Evolutionary conservation across 2,888 invertebrate species (phyloP), one percentile per base, ranked within the genome.

Genomic region (Deilephila porcellus): DNA sequence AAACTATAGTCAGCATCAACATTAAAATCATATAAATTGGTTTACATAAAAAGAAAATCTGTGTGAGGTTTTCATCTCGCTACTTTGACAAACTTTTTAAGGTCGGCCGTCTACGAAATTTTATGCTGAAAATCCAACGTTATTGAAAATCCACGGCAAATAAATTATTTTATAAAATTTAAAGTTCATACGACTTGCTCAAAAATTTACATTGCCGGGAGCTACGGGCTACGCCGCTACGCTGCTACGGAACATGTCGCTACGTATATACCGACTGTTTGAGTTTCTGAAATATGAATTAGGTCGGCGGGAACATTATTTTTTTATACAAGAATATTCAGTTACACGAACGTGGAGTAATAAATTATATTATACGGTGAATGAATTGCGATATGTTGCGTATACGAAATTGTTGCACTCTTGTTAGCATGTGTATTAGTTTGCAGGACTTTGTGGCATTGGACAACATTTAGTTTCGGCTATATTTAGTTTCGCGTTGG

Each of bases 211-310:
- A 67, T 29, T 25, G 8, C 25, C 45, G 1, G 14, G 6, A 34
- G 34, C 59, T n/a, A 64, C n/a, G 64, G 5, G 62, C 62, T 62
- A 32, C 62, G 29, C 4, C n/a, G 37, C 64, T 64, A 64, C 37
- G 45, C 64, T 11, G 64, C 64, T 56, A 71, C 56, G 56, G 19
- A 25, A 45, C 25, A 52, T 56, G 70, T 7, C 25, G 52, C 70
- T 53, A 53, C 52, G 45, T 19, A 7, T 29, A n/a, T 70, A n/a
- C n/a, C n/a, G 4, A 56, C 29, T 14, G 25, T 52, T 70, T 70
- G 52, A 56, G 56, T 25, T 70, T 70, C 19, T 70, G 56, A 53
- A 70, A 70, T 56, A 56, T 70, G 8, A 56, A 70, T 45, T 67
- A 67, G 20, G 45, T 45, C 8, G 20, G 64, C 37, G n/a, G 37